Evolutionary conservation across 2,888 invertebrate species (phyloP).

Genomic region (Aspidiotus rigidus): DNA sequence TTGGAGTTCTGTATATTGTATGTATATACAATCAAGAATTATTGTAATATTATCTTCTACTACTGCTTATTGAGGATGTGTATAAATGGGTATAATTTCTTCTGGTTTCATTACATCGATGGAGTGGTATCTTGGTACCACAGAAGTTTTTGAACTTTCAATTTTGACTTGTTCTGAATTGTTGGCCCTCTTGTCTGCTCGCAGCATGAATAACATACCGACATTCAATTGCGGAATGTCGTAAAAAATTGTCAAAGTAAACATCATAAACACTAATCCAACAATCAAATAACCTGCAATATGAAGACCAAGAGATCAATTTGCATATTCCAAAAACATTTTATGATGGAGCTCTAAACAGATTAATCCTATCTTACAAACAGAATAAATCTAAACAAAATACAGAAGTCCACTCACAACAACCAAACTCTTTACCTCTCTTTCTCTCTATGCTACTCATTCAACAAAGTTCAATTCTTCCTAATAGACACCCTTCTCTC

Average conservation of each 20-base stretch:
- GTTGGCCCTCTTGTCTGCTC: constrained; percentile 47
- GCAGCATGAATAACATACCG: constrained; percentile 63
- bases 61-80: constrained; percentile 41
- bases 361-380: no score
- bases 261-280: constrained; percentile 75
- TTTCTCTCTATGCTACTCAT: no score
- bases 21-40: no score
- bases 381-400: no score
- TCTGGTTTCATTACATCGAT: constrained; percentile 48
- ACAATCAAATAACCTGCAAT: constrained; percentile 65
- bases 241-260: constrained; percentile 73
- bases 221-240: constrained; percentile 82
- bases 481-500: no score
- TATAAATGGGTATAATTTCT: constrained; percentile 55
- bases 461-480: no score
- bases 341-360: no score
- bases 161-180: constrained; percentile 61
- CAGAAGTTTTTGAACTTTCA: constrained; percentile 47
- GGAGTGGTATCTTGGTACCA: constrained; percentile 47
- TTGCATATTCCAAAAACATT: no score
- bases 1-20: no score
- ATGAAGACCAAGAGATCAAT: constrained; percentile 37
- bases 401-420: no score
- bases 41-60: no score
- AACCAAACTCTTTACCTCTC: no score